These are phyloP conservation scores for Dysidea cf. avara DNA, from an alignment of 37 sponge, comb jelly and placozoan species.

Conservation along the genomic window DNA sequence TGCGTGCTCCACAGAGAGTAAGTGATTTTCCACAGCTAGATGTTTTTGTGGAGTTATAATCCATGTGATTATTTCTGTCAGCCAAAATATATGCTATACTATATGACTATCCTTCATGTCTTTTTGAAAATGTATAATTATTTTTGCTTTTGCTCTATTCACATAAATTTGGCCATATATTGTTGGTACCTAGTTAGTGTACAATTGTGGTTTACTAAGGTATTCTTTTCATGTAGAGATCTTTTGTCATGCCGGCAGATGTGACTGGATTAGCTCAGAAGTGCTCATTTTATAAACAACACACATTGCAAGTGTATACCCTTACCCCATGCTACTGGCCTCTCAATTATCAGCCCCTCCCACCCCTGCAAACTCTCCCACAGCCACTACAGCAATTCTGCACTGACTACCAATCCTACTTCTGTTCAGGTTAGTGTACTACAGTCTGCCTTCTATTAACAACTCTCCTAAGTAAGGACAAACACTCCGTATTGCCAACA, in stretches of 20 bases:
- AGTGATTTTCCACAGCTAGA: too few relatives aligned
- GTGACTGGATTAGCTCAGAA: slow-evolving; percentile 34
- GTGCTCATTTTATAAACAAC: slow-evolving; percentile 34
- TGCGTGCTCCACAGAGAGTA: neutral
- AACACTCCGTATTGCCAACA: too few relatives aligned
- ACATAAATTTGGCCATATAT: neutral
- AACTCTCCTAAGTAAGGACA: too few relatives aligned
- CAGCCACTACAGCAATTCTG: slow-evolving; percentile 42
- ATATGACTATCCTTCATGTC: too few relatives aligned
- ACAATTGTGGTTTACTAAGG: neutral
- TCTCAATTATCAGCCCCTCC: slow-evolving; percentile 15
- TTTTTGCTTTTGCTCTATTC: too few relatives aligned
- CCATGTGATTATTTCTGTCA: too few relatives aligned
- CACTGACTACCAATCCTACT: slow-evolving; percentile 54
- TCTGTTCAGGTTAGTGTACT: slow-evolving; percentile 11
- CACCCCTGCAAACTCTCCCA: slow-evolving; percentile 28
- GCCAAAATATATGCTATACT: too few relatives aligned
- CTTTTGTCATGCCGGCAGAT: slow-evolving; percentile 10
- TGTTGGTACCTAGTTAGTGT: too few relatives aligned
- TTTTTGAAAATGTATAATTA: too few relatives aligned
- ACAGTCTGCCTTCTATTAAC: too few relatives aligned
- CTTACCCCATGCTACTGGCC: slow-evolving; percentile 73
- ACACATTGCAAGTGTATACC: slow-evolving; percentile 27
- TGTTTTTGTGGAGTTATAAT: too few relatives aligned
- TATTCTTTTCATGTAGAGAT: neutral